Evolutionary conservation across 2,888 invertebrate species (phyloP).

Genomic region (Fragum sueziense): DNA sequence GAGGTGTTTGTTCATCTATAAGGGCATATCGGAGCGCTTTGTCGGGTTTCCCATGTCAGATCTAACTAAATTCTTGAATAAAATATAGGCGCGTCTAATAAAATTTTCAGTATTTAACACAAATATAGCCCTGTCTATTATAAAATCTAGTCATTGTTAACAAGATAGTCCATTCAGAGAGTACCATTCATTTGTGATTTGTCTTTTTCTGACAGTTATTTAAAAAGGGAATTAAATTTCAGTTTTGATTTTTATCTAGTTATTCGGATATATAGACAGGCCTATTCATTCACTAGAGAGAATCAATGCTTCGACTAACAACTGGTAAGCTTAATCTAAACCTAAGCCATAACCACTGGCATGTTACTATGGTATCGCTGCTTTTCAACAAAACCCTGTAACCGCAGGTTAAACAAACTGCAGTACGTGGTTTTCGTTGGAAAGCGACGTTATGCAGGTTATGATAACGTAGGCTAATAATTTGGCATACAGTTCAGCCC

Average conservation of each 20-base stretch:
- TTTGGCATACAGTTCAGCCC: not conserved
- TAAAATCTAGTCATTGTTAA: conserved; percentile 39
- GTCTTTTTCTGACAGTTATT: not conserved
- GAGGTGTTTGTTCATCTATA: conserved; percentile 29
- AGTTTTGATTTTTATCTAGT: not conserved
- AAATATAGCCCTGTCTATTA: conserved; percentile 39
- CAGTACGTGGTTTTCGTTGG: too few relatives aligned
- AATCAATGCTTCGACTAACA: too few relatives aligned
- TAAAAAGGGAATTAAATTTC: not conserved
- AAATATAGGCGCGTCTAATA: conserved; percentile 63
- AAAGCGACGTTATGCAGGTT: too few relatives aligned
- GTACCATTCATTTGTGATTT: not conserved
- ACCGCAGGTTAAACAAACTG: too few relatives aligned
- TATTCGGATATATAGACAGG: not conserved
- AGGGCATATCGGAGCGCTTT: conserved; percentile 19
- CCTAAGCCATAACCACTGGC: too few relatives aligned
- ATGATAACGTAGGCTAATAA: too few relatives aligned
- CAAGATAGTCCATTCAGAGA: not conserved
- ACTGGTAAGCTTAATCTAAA: too few relatives aligned
- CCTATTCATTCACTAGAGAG: too few relatives aligned
- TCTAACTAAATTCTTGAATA: conserved; percentile 56
- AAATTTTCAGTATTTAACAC: conserved; percentile 63
- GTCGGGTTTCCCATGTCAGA: conserved; percentile 24
- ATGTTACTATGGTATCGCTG: too few relatives aligned
- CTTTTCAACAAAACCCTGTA: too few relatives aligned